A percentile compares a stretch with the other conserved stretches of the same genome.
These are phyloP conservation scores for Acanthurus lineatus DNA, from an alignment of 2,797 vertebrate genomes.

Conservation along the genomic window DNA sequence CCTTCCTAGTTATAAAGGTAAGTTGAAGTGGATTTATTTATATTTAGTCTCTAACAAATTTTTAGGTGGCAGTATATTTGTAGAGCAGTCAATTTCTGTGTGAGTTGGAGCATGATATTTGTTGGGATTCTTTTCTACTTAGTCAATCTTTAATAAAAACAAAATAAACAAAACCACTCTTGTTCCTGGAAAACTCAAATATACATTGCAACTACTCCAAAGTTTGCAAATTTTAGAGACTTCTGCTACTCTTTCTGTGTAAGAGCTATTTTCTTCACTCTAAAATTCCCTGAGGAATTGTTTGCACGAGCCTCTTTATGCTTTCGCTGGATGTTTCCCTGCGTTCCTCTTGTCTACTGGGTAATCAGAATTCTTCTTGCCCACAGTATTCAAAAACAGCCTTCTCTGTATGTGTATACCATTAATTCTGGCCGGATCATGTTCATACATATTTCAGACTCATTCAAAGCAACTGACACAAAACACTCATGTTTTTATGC, in stretches of 20 bases:
- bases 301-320: not conserved
- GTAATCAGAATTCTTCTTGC: constrained; percentile 38
- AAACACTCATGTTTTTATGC: constrained; percentile 5
- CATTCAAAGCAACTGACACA: not conserved
- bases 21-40: not conserved
- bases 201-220: not conserved
- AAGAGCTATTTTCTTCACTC: not conserved
- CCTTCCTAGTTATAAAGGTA: constrained; percentile 77
- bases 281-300: not conserved
- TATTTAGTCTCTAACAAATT: not conserved
- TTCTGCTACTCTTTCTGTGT: not conserved
- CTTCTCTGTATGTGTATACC: not conserved
- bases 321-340: constrained; percentile 8
- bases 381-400: not conserved
- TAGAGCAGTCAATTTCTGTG: no score
- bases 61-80: no score
- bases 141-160: not conserved
- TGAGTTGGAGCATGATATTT: no score
- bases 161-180: not conserved
- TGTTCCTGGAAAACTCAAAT: not conserved
- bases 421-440: not conserved
- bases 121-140: no score
- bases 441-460: constrained; percentile 49
- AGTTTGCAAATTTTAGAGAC: not conserved
- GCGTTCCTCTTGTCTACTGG: not conserved